Base-by-base conservation (phyloP, 1,140 invertebrate genomes). In the Pseudomyrmex dendroicus region DNA sequence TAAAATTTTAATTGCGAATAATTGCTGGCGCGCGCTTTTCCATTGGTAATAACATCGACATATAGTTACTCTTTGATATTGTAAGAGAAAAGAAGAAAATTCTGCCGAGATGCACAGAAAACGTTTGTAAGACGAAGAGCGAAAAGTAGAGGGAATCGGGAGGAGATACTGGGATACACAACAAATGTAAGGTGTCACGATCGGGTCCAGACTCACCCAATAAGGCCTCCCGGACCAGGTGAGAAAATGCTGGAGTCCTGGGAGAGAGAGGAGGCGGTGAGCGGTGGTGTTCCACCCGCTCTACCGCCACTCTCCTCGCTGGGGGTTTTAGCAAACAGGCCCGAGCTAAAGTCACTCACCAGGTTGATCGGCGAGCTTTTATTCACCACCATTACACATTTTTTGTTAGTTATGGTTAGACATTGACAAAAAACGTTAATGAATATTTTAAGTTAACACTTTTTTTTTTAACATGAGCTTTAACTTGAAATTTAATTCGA, bases 351-450 rank as follows among this genome's bases (percentile, higher is more conserved):
- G 95, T 98, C 97, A 94, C 95, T 96, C 93, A 97, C 97, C 96
- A 98, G 95, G 95, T 97, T 97, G 95, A 98, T 98, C 91, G 97
- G 97, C 90, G 97, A 98, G 95, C 97, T 98, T 94, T 89, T 90
- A 84, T 91, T 88, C 91, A 90, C 87, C 91, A 93, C 90, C 93
- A 93, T 93, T 90, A 94, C 87, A 94, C 84, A 94, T 89, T 91
- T 86, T 90, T 91, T 87, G 91, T 94, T 93, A 92, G 90, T 93
- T 77, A 89, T 57, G 82, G 35, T 86, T 82, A 82, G 76, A 89
- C 88, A 89, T 77, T 52, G 50, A 52, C 50, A 13, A 0, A 0
- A 89, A 89, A 82, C 86, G 67, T 88, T 86, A 84, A 68, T 85
- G 67, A 88, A 64, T 83, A 76, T 72, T 78, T 61, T 72, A 59